These are phyloP conservation scores for Otolemur garnettii DNA, from an alignment of 2,113 vertebrate species.

Conservation along the genomic window DNA sequence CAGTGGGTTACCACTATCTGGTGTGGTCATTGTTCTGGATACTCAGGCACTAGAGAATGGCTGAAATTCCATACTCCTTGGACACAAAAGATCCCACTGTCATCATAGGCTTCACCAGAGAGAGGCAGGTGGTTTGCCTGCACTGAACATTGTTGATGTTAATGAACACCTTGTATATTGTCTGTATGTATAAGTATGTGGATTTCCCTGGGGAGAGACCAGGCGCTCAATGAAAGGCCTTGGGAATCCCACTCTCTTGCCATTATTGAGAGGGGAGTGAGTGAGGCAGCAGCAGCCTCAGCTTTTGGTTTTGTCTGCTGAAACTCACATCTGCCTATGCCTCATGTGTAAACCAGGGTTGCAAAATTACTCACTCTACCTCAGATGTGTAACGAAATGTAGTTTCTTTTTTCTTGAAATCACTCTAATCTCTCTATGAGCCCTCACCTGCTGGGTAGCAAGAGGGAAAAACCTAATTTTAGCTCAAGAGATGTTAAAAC, in stretches of 20 bases:
- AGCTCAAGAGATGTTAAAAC: slow-evolving; percentile 46
- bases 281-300: neutral
- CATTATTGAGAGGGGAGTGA: neutral
- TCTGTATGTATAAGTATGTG: slow-evolving; percentile 15
- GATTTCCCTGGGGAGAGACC: neutral
- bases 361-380: slow-evolving; percentile 69
- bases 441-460: slow-evolving; percentile 8
- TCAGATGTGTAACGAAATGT: slow-evolving; percentile 40
- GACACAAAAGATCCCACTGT: neutral
- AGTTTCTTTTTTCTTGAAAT: slow-evolving; percentile 58
- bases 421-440: neutral
- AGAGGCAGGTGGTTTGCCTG: neutral
- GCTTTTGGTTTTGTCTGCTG: slow-evolving; percentile 23
- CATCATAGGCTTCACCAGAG: neutral
- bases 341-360: slow-evolving; percentile 37
- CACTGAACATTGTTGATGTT: neutral
- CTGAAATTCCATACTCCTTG: neutral
- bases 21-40: neutral
- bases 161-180: neutral
- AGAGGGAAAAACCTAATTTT: slow-evolving; percentile 55
- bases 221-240: neutral
- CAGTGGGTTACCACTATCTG: neutral
- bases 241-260: no score
- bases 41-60: neutral
- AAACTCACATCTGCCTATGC: slow-evolving; percentile 73